Evolutionary conservation across 2,113 vertebrate genomes (phyloP).

Genomic region (Mugil cephalus): DNA sequence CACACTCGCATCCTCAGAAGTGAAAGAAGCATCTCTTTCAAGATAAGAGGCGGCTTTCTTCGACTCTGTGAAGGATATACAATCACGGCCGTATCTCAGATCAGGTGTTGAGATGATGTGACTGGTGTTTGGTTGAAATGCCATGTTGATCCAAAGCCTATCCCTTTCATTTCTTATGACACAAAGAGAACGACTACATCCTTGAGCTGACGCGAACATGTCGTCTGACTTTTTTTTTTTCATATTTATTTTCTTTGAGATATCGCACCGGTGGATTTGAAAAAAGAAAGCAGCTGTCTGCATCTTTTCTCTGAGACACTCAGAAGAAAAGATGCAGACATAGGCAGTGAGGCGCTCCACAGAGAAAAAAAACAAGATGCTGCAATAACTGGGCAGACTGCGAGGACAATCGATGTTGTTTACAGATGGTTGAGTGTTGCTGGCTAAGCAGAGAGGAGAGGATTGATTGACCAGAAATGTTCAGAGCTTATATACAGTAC

Average conservation of each 20-base stretch:
- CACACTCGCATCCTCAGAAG: constrained; percentile 21
- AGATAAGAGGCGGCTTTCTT: constrained; percentile 43
- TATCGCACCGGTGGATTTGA: neutral
- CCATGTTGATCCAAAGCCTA: constrained; percentile 13
- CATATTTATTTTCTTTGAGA: neutral
- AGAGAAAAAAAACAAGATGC: constrained; percentile 24
- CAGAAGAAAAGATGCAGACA: neutral
- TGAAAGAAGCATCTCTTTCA: constrained; percentile 11
- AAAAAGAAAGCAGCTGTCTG: neutral
- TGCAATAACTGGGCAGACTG: constrained; percentile 6
- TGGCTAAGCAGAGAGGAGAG: neutral
- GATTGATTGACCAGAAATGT: neutral
- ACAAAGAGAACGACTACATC: neutral
- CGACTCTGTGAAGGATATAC: constrained; percentile 19
- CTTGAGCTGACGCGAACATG: neutral
- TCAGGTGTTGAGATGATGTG: neutral
- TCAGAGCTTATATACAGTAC: neutral
- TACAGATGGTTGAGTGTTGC: neutral
- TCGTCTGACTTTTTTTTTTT: neutral
- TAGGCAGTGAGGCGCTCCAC: neutral
- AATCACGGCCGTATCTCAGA: constrained; percentile 32
- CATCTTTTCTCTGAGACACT: neutral
- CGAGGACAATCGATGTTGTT: neutral
- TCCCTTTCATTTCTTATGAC: constrained; percentile 5
- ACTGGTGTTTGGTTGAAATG: constrained; percentile 27